Percentiles rank a stretch among this genome's conserved stretches.
phyloP scores from a whole-genome alignment of 2,113 vertebrate genomes.

The Henicopernis longicauda region DNA sequence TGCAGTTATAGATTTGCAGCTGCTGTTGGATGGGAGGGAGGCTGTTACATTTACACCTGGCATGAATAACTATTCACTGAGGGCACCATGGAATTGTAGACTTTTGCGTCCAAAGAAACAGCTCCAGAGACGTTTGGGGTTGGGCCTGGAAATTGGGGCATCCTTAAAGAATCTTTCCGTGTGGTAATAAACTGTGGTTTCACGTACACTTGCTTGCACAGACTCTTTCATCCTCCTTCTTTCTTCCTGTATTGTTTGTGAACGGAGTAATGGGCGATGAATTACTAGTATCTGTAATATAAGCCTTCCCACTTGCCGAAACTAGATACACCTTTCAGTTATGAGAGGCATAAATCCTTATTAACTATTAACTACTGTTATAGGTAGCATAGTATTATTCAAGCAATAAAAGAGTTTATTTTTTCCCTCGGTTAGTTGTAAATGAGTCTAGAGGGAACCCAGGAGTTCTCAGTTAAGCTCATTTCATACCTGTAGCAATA shows the following conservation, averaged over 20 bases:
- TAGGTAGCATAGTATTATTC: conserved; percentile 31
- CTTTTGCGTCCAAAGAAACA: not conserved
- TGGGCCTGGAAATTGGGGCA: not conserved
- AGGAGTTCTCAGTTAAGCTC: conserved; percentile 52
- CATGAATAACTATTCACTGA: not conserved
- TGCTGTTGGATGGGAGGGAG: not conserved
- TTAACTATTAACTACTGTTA: conserved; percentile 53
- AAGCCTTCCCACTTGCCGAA: not conserved
- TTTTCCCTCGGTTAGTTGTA: conserved; percentile 37
- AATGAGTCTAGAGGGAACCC: conserved; percentile 64
- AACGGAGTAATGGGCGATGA: not conserved
- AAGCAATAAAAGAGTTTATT: conserved; percentile 47
- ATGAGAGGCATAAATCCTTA: conserved; percentile 44
- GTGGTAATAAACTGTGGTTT: not conserved
- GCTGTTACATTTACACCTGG: not conserved
- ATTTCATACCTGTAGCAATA: conserved; percentile 34
- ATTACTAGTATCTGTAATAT: not conserved
- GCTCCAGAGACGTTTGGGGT: not conserved
- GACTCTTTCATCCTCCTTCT: not conserved
- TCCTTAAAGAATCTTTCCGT: not conserved
- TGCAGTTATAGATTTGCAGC: not conserved
- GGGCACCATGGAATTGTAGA: not conserved
- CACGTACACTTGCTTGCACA: not conserved
- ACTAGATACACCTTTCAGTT: not conserved
- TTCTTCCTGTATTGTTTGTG: not conserved